Percentiles rank a stretch among this genome's conserved stretches.
These are phyloP conservation scores for Diplosoma virens DNA, from an alignment of 23 tunicate genomes.

Conservation along the genomic window DNA sequence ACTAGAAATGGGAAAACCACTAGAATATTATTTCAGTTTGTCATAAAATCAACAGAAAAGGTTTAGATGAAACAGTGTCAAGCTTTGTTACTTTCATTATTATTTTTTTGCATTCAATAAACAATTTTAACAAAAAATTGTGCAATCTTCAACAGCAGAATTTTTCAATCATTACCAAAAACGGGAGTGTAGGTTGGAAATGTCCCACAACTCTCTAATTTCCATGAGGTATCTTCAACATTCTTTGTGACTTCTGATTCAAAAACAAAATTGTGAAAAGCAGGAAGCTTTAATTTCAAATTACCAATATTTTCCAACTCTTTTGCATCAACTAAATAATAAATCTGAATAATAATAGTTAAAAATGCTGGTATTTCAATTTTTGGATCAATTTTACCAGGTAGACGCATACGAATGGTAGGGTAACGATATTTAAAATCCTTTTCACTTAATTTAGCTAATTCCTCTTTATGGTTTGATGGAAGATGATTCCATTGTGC, in stretches of 20 bases:
- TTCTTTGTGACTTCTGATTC: neutral
- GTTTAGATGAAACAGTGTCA: too few relatives aligned
- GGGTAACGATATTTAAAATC: neutral
- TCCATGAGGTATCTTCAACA: constrained; percentile 23
- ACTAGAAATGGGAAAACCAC: too few relatives aligned
- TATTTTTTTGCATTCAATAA: too few relatives aligned
- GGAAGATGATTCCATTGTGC: neutral
- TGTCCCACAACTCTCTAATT: neutral
- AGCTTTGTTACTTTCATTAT: too few relatives aligned
- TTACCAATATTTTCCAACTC: neutral
- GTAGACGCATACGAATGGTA: constrained; percentile 9
- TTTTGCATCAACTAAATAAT: neutral
- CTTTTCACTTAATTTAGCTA: neutral
- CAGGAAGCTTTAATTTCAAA: neutral
- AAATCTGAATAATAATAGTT: neutral
- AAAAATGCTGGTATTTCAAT: neutral
- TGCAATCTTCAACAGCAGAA: too few relatives aligned
- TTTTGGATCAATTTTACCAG: neutral
- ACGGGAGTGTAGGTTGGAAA: neutral
- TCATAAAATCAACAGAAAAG: too few relatives aligned
- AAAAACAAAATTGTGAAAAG: neutral
- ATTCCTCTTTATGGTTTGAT: neutral
- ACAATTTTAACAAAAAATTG: too few relatives aligned
- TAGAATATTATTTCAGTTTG: too few relatives aligned
- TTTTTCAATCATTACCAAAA: neutral